Conservation (phyloP, 2,113 vertebrate genomes). For the Lycocorax pyrrhopterus region DNA sequence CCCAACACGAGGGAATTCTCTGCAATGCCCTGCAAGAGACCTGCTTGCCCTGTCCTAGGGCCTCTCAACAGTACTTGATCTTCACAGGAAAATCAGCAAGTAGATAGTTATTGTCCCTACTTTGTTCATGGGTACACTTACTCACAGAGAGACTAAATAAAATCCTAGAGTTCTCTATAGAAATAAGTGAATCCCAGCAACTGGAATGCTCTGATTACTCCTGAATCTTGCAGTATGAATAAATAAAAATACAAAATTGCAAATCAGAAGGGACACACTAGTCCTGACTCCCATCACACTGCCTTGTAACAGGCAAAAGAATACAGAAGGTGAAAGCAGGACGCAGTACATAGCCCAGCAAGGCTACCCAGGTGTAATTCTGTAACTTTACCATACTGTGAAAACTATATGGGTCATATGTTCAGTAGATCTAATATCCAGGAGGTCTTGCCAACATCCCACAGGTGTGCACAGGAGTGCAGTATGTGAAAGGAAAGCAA, state of each 20-base stretch:
- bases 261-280: background rate
- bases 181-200: background rate
- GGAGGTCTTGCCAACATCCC: constrained; percentile 7
- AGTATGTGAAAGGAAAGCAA: constrained; percentile 37
- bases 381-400: background rate
- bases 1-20: background rate
- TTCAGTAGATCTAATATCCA: background rate
- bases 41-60: background rate
- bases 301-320: background rate
- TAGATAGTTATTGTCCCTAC: background rate
- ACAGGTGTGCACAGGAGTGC: constrained; percentile 13
- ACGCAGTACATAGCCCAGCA: background rate
- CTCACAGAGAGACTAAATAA: background rate
- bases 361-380: background rate
- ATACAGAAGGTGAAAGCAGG: background rate
- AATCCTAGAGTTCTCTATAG: background rate
- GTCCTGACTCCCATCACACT: background rate
- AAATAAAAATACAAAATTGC: background rate
- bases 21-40: background rate
- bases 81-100: background rate
- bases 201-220: background rate
- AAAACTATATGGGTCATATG: background rate
- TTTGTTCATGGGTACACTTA: background rate
- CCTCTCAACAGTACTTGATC: background rate
- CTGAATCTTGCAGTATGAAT: background rate